Evolutionary conservation across 92 coral and sea anemone genomes (phyloP), one percentile per base, ranked within the genome.

Genomic region (Scolanthus callimorphus): DNA sequence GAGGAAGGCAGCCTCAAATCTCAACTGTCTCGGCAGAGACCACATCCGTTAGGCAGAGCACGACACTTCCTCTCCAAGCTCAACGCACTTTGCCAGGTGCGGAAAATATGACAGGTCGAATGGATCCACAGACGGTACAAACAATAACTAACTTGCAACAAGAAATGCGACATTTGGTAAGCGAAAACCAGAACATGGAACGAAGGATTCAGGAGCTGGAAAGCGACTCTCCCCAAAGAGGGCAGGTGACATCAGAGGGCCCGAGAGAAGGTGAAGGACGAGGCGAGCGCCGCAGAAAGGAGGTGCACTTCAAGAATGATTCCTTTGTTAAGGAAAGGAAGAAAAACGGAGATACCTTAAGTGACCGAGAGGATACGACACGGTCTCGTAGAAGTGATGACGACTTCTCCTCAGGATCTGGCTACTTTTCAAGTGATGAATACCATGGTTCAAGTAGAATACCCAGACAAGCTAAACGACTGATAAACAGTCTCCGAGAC

Each of bases 181-280:
- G 12, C 11, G 81, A 66, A 17, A 80, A 74, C 12, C 30, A 56
- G 3, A 63, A 68, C 29, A 68, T 68, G 75, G 65, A 29, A 24
- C 55, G 54, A 21, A 58, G 75, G 37, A 11, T 68, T 45, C 46
- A 57, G 39, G 46, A 68, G 27, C 25, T 68, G 56, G 75, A 68
- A 46, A 59, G 57, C 22, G 23, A 20, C 4, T 21, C 52, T 46
- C 11, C 11, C 17, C 12, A 21, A 9, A 20, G 4, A 46, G 23
- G 52, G 23, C 52, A 46, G 4, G 11, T 9, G 12, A 6, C 52
- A 9, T 6, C 61, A 60, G 60, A 31, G 27, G 29, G 65, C 57
- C 28, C 86, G 80, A 30, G 81, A 65, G 62, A 56, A 51, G 19
- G 22, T 23, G 71, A 74, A 19, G 82, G 67, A 3, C 24, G 61